Percentiles rank a stretch among this genome's conserved stretches.
Evolutionary conservation across 2,888 invertebrate species (phyloP).

Genomic region (Neuroscelio doddi): DNA sequence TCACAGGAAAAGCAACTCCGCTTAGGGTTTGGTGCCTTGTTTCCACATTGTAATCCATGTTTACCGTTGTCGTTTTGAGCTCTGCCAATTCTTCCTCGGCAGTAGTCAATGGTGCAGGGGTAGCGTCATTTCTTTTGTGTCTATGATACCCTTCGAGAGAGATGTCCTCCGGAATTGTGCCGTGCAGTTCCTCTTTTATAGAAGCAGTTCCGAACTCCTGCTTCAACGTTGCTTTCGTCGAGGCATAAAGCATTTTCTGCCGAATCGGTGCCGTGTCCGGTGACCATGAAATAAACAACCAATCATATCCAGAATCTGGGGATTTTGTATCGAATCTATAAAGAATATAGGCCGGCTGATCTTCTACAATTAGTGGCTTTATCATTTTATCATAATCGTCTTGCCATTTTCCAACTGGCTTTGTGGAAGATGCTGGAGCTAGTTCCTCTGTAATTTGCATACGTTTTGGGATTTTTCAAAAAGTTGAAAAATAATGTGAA

Average conservation of each 20-base stretch:
- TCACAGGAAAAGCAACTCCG: conserved; percentile 92
- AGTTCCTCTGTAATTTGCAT: conserved; percentile 80
- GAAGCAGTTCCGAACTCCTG: conserved; percentile 95
- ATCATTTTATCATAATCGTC: conserved; percentile 88
- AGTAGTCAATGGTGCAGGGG: conserved; percentile 91
- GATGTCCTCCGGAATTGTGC: conserved; percentile 87
- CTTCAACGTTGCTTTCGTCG: conserved; percentile 97
- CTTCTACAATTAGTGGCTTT: conserved; percentile 80
- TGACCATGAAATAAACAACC: conserved; percentile 95
- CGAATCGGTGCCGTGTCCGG: conserved; percentile 93
- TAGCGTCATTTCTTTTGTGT: conserved; percentile 83
- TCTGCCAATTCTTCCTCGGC: conserved; percentile 90
- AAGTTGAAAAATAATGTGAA: too few relatives aligned
- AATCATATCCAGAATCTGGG: conserved; percentile 86
- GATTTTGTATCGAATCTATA: conserved; percentile 84
- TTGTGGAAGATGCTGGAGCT: conserved; percentile 77
- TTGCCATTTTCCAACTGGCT: conserved; percentile 85
- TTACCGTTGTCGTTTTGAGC: conserved; percentile 78
- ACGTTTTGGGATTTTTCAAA: too few relatives aligned
- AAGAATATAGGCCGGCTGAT: conserved; percentile 92
- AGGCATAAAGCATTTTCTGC: conserved; percentile 98
- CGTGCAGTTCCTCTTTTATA: conserved; percentile 96
- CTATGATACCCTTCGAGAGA: conserved; percentile 86
- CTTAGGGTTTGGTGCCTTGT: conserved; percentile 91
- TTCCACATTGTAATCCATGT: conserved; percentile 85